Evolutionary conservation across 2,888 invertebrate species (phyloP).

Genomic region (Hypercompe scribonia): DNA sequence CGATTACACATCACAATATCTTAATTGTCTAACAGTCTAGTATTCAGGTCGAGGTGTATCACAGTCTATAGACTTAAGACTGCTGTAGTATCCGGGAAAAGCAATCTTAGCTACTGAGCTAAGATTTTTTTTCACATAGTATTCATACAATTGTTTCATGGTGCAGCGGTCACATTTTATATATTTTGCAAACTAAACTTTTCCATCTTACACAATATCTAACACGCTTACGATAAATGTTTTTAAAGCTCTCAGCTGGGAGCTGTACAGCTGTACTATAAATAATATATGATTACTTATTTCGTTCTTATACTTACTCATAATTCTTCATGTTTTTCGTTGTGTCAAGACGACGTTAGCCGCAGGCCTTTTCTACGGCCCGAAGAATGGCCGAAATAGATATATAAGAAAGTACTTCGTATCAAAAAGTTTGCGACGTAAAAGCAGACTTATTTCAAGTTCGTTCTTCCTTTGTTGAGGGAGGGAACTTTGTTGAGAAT

Average conservation of each 20-base stretch:
- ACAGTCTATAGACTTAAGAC: too few species aligned
- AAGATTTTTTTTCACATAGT: neutral
- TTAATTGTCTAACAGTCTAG: too few species aligned
- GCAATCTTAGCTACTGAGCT: too few species aligned
- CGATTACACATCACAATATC: too few species aligned
- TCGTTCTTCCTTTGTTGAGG: neutral
- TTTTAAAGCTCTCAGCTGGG: fast-evolving
- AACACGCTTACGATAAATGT: too few species aligned
- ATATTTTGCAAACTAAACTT: too few species aligned
- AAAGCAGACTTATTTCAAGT: neutral
- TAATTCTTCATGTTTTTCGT: neutral
- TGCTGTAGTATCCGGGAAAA: too few species aligned
- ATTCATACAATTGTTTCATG: neutral
- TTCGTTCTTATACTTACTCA: too few species aligned
- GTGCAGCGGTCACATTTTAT: neutral
- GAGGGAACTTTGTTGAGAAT: neutral
- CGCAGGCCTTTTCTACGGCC: neutral
- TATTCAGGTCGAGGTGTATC: too few species aligned
- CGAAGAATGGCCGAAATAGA: neutral
- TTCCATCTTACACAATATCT: too few species aligned
- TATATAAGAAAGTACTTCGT: neutral
- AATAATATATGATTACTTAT: neutral
- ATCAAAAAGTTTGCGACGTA: neutral
- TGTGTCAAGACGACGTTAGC: neutral
- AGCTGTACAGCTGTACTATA: neutral